Evolutionary conservation across 1,140 invertebrate genomes (phyloP).

Genomic region (Gyrodactylus salaris): DNA sequence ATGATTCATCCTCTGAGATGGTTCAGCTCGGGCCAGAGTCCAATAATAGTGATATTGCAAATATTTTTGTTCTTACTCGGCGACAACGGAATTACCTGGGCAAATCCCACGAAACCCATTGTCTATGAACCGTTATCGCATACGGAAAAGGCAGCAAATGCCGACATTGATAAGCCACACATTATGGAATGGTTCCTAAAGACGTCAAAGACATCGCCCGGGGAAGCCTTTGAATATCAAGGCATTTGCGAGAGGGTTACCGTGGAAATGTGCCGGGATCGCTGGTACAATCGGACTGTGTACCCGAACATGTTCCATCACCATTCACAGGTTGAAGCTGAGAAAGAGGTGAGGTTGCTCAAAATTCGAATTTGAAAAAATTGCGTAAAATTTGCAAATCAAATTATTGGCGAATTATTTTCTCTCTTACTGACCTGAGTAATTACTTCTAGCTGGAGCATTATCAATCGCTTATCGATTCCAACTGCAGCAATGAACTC

Average conservation of each 20-base stretch:
- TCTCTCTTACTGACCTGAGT: not conserved
- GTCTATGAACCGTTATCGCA: no score
- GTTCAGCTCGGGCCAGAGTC: no score
- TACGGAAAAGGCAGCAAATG: no score
- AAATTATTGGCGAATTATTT: not conserved
- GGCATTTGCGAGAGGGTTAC: conserved; percentile 61
- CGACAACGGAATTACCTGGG: no score
- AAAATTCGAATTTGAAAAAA: not conserved
- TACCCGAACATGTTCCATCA: conserved; percentile 76
- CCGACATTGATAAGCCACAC: not conserved
- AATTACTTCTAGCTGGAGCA: conserved; percentile 12
- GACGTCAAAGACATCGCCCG: not conserved
- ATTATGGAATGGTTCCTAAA: not conserved
- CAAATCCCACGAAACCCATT: no score
- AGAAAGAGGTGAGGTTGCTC: conserved; percentile 32
- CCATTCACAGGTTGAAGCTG: conserved; percentile 68
- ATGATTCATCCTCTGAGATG: no score
- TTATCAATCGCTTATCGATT: conserved; percentile 19
- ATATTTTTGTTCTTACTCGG: no score
- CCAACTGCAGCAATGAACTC: conserved; percentile 19
- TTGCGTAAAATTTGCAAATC: not conserved
- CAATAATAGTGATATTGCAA: no score
- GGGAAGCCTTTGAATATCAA: conserved; percentile 18
- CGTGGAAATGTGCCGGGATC: conserved; percentile 56
- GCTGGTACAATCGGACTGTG: conserved; percentile 69